Evolutionary conservation across 2,113 vertebrate species (phyloP), one percentile per base, ranked within the genome.

Genomic region (Chaetops frenatus): DNA sequence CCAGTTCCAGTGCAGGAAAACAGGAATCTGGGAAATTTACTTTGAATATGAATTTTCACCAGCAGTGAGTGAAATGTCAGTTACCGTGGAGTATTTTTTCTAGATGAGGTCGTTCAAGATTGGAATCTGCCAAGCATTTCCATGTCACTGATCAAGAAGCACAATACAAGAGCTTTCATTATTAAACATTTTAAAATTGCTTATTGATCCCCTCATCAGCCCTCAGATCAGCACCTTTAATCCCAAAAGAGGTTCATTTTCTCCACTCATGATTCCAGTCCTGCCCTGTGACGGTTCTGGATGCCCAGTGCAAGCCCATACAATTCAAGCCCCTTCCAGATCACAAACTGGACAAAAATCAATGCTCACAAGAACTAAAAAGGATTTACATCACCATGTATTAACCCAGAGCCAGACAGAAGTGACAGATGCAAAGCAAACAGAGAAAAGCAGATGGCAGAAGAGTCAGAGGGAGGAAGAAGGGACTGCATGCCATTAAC

Each of bases 401-500:
- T 48, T 81, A 87, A 89, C 94, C 92, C 94, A 53, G 95, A 94
- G 88, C 81, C 90, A 81, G 86, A 90, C 72, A 91, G 95, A 85
- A 85, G 92, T 61, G 97, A 96, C 76, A 96, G 95, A 96, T 91
- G 97, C 60, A 61, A 95, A 96, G 96, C 74, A 95, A 97, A 96
- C 40, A 80, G 96, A 97, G 94, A 93, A 89, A 96, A 98, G 97
- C 97, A 96, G 96, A 96, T 96, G 97, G 69, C n/a, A 96, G 95
- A 96, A 96, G 97, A 97, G 74, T 87, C 23, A 79, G 93, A 96
- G 94, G 95, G 92, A 77, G 86, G 93, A 91, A 71, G 64, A 62
- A 91, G 95, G 97, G 82, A 97, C 98, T 98, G 98, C 98, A 98
- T 98, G 98, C 98, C 98, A 98, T 98, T 98, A 98, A 98, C 98